phyloP scores from a whole-genome alignment of 2,888 invertebrate species.

The Tryphoninae sp. region DNA sequence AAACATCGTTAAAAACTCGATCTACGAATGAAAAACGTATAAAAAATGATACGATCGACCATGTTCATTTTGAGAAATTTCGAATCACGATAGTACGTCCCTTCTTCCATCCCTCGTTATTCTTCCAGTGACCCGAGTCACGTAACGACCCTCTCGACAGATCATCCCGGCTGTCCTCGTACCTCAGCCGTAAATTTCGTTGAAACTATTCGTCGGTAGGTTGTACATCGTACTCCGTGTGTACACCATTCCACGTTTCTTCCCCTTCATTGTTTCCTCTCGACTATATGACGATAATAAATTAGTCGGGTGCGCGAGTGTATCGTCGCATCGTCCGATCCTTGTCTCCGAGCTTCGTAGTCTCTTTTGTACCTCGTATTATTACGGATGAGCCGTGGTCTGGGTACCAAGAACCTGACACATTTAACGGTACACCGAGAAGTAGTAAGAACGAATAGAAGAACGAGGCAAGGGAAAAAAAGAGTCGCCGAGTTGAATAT shows the following conservation, averaged over 20 bases:
- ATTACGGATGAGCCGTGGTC: neutral
- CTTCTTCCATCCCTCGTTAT: too few species aligned
- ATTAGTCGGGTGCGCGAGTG: conserved; percentile 6
- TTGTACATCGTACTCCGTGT: neutral
- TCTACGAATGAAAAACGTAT: too few species aligned
- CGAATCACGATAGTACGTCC: too few species aligned
- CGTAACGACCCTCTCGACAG: too few species aligned
- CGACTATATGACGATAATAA: conserved; percentile 17
- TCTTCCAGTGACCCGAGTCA: too few species aligned
- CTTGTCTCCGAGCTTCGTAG: conserved; percentile 9
- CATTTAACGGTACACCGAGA: neutral
- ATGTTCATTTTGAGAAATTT: too few species aligned
- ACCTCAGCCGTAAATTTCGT: too few species aligned
- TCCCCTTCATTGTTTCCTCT: neutral
- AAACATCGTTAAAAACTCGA: too few species aligned
- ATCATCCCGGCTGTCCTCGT: too few species aligned
- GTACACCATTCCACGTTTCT: neutral
- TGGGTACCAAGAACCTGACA: neutral
- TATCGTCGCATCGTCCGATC: conserved; percentile 10
- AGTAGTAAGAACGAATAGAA: conserved; percentile 63
- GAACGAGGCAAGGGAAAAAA: conserved; percentile 8
- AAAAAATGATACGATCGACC: too few species aligned
- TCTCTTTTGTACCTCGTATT: neutral
- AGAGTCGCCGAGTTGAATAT: neutral
- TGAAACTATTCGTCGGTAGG: too few species aligned